Conservation (phyloP, 2,888 invertebrate genomes). For the Archaeoteleia sp. region DNA sequence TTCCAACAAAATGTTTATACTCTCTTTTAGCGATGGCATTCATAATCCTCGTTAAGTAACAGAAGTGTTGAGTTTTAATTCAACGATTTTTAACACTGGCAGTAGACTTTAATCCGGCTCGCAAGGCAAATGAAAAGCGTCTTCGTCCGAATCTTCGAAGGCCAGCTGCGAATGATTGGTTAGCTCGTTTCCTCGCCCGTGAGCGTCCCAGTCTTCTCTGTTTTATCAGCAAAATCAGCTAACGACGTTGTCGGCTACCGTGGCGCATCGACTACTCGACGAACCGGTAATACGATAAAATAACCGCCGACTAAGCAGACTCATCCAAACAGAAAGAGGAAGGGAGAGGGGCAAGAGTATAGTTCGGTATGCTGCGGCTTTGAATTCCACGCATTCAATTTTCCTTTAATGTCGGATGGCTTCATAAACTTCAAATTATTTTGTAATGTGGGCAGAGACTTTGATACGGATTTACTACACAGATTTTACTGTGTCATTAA, state of each 20-base stretch:
- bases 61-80: too few species aligned
- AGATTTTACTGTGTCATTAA: too few species aligned
- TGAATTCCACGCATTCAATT: slow-evolving; percentile 43
- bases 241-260: slow-evolving; percentile 50
- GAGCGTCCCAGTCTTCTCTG: too few species aligned
- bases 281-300: slow-evolving; percentile 53
- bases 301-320: slow-evolving; percentile 54
- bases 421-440: too few species aligned
- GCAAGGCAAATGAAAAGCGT: slow-evolving; percentile 9
- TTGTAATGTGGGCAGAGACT: too few species aligned
- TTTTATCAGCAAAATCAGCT: slow-evolving; percentile 52
- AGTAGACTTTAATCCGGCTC: too few species aligned
- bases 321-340: slow-evolving; percentile 10
- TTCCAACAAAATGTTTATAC: too few species aligned
- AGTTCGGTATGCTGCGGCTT: slow-evolving; percentile 26
- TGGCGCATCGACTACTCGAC: slow-evolving; percentile 42
- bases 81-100: too few species aligned
- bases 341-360: slow-evolving; percentile 23
- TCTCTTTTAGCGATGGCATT: too few species aligned
- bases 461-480: too few species aligned
- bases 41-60: too few species aligned
- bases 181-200: slow-evolving; percentile 38
- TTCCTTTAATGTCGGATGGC: slow-evolving; percentile 21
- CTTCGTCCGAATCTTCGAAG: slow-evolving; percentile 11
- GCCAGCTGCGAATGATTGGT: slow-evolving; percentile 43